Conservation (phyloP, 2,113 vertebrate species). For the Psophia crepitans region DNA sequence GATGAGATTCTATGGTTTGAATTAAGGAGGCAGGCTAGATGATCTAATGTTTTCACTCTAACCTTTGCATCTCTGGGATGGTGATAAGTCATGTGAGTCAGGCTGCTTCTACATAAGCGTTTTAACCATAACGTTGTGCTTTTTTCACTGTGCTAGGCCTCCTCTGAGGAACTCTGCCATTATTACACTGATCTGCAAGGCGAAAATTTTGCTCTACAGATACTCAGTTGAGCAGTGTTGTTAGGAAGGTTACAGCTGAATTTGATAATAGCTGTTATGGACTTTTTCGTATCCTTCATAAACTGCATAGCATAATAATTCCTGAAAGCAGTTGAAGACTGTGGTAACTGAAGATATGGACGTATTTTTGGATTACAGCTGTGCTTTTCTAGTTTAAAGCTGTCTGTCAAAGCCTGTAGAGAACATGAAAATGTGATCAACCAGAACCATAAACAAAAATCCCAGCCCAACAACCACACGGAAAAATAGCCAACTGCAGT, state of each 20-base stretch:
- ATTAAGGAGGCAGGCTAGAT: background rate
- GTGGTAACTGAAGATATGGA: background rate
- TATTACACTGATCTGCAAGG: background rate
- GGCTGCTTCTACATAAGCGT: background rate
- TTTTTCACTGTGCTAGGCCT: background rate
- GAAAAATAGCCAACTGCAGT: background rate
- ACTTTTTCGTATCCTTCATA: background rate
- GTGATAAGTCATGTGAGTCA: background rate
- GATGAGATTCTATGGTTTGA: background rate
- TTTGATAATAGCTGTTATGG: background rate
- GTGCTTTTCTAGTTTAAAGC: background rate
- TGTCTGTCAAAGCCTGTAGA: constrained; percentile 10
- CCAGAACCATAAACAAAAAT: constrained; percentile 28
- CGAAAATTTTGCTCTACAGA: background rate
- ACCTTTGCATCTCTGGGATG: background rate
- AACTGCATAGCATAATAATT: background rate
- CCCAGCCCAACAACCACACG: background rate
- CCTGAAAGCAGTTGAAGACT: background rate
- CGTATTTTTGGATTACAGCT: background rate
- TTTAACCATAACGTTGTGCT: fast-evolving
- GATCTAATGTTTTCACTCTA: constrained; percentile 12
- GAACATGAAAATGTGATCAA: constrained; percentile 29
- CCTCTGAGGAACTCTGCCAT: background rate
- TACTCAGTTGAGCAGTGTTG: background rate
- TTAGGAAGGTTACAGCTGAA: background rate